Evolutionary conservation across 2,888 invertebrate species (phyloP), one percentile per base, ranked within the genome.

Genomic region (Agrotis segetum): DNA sequence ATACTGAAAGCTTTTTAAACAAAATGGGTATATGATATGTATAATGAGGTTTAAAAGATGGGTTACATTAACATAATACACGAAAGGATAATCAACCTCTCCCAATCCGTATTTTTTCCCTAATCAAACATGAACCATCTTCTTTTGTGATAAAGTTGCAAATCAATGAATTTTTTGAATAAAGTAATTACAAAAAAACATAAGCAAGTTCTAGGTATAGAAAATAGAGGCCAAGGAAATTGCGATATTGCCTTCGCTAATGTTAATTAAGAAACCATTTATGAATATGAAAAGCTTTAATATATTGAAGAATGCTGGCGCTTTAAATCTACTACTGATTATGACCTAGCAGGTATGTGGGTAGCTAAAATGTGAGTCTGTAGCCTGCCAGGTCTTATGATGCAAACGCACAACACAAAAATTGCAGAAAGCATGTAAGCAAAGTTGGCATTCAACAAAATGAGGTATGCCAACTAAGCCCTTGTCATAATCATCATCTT

Each of bases 1-100:
- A 75, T 71, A 59, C 7, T 46, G 55, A 46, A 47, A 52, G 50
- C 17, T 56, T 56, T 55, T 61, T 14, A 61, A 56, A 60, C 14
- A 17, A 13, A 73, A 46, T 60, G 3, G 24, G 24, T n/a, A 34
- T 2, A 11, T 17, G 13, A 46, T 17, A 16, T 21, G 4, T 3
- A 47, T 53, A 34, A 44, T 29, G 29, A 17, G 16, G 21, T 29
- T 34, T 34, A 24, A 46, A 17, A 14, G 16, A 21, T 24, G 16
- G 21, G 16, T 68, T 14, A 34, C 46, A 13, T 34, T 68, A 16
- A 34, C 46, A 13, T 34, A 14, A 34, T 67, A 5, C 11, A 21
- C 0, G 16, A 11, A 19, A 60, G 6, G 16, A 46, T 52, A 46
- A 34, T 34, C 34, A 34, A 34, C 34, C 34, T 34, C 7, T 34